phyloP scores from a whole-genome alignment of 2,113 vertebrate species.

The Esox niger region DNA sequence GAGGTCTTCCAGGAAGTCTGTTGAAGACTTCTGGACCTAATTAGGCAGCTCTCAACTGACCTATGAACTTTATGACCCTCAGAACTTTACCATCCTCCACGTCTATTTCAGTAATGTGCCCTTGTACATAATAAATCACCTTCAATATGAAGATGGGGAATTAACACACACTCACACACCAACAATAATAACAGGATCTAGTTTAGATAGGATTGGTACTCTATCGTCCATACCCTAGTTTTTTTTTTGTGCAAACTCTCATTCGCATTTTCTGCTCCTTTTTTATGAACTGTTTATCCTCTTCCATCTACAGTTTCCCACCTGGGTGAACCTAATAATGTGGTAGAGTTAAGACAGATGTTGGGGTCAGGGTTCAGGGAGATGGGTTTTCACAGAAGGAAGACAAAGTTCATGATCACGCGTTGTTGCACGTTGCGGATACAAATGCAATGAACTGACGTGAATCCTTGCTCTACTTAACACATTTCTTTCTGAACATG shows the following conservation, averaged over 20 bases:
- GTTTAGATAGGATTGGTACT: constrained; percentile 45
- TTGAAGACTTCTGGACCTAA: constrained; percentile 27
- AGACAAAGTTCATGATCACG: constrained; percentile 63
- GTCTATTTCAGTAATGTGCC: constrained; percentile 58
- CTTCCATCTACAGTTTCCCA: constrained; percentile 28
- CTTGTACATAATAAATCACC: constrained; percentile 87
- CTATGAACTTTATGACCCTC: constrained; percentile 40
- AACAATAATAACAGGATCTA: constrained; percentile 61
- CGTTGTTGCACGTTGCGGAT: no score
- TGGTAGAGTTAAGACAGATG: constrained; percentile 26
- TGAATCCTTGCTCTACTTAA: no score
- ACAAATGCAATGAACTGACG: no score
- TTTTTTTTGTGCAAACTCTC: constrained; percentile 17
- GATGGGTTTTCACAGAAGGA: constrained; percentile 56
- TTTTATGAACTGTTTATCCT: constrained; percentile 32
- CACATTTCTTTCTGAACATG: no score
- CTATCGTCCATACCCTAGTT: constrained; percentile 23
- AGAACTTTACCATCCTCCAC: constrained; percentile 41
- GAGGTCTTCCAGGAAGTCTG: constrained; percentile 43
- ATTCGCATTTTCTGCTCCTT: constrained; percentile 15
- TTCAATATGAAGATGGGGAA: constrained; percentile 98
- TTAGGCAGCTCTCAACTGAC: constrained; percentile 39
- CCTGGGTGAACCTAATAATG: no score
- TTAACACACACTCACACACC: constrained; percentile 64
- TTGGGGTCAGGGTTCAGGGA: constrained; percentile 27